These are phyloP conservation scores for Trichosurus vulpecula DNA, from an alignment of 2,797 vertebrate genomes.

Conservation along the genomic window DNA sequence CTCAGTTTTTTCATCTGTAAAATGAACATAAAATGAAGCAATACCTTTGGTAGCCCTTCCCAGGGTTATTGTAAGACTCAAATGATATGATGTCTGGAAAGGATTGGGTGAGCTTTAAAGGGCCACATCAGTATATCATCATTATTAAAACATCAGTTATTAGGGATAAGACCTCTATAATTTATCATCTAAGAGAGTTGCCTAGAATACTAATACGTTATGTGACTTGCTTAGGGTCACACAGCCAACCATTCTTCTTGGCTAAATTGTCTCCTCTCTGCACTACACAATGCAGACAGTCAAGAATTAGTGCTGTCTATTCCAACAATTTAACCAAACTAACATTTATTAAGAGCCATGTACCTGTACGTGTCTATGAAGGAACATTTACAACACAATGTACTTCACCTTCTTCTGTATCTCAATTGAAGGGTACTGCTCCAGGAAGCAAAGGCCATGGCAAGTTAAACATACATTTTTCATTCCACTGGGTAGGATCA, in stretches of 20 bases:
- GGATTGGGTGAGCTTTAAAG: not conserved
- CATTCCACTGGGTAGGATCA: conserved; percentile 21
- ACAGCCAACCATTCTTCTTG: not conserved
- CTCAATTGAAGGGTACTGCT: not conserved
- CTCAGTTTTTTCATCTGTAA: not conserved
- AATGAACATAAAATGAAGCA: not conserved
- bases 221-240: not conserved
- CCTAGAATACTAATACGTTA: not conserved
- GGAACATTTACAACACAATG: not conserved
- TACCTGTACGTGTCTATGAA: not conserved
- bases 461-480: not conserved
- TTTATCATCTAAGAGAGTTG: not conserved
- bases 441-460: not conserved
- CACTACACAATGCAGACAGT: not conserved
- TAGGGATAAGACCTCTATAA: not conserved
- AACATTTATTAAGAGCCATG: not conserved
- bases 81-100: not conserved
- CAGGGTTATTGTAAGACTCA: not conserved
- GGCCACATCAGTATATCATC: not conserved
- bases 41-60: not conserved
- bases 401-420: not conserved
- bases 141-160: not conserved
- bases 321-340: not conserved
- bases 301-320: not conserved
- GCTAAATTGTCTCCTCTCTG: not conserved